A percentile compares a stretch with the other conserved stretches of the same genome.
phyloP scores from a whole-genome alignment of 2,797 vertebrate genomes.

The Urosaurus nigricauda region DNA sequence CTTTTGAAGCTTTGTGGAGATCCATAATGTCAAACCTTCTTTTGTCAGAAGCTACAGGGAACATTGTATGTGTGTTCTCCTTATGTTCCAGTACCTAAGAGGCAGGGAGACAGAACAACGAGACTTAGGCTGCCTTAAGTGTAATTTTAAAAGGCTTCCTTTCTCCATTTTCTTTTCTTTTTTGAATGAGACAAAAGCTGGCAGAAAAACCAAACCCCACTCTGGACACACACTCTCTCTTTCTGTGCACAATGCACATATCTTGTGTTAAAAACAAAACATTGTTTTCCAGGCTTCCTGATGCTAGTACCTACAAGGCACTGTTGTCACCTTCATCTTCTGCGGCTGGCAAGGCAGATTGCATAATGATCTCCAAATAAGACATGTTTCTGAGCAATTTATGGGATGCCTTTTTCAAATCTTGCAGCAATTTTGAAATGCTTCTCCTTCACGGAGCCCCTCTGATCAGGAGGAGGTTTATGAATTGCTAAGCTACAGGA shows the following conservation, averaged over 20 bases:
- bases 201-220: conserved; percentile 2
- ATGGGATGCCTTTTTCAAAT: not conserved
- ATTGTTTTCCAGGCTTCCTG: conserved; percentile 30
- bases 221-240: not conserved
- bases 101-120: conserved; percentile 16
- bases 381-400: not conserved
- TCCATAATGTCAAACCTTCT: conserved; percentile 22
- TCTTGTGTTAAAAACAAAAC: not conserved
- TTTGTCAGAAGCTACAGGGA: not conserved
- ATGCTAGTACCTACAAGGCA: not conserved
- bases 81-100: accelerated
- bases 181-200: conserved; percentile 34
- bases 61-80: conserved; percentile 3
- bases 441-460: not conserved
- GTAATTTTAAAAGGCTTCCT: conserved; percentile 43
- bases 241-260: not conserved
- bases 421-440: not conserved
- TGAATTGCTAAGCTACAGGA: not conserved
- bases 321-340: conserved; percentile 7
- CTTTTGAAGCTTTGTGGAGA: conserved; percentile 39
- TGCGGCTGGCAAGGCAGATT: conserved; percentile 6
- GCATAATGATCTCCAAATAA: not conserved
- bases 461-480: not conserved
- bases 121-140: not conserved
- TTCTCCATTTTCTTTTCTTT: conserved; percentile 46